phyloP scores from a whole-genome alignment of 1,140 invertebrate genomes.

The Anthonomus grandis region DNA sequence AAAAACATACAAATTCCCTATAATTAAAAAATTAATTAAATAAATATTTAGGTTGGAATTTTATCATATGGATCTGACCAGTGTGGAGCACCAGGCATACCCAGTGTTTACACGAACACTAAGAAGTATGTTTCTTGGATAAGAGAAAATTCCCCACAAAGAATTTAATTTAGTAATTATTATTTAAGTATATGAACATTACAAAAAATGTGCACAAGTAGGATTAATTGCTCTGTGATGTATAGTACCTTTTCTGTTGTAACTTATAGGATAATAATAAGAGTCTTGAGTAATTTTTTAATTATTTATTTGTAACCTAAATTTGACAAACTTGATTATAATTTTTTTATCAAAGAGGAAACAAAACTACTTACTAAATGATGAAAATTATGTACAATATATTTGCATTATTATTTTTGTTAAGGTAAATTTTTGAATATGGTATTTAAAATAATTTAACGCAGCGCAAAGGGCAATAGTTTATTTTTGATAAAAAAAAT shows the following conservation, averaged over 20 bases:
- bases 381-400: slow-evolving; percentile 3
- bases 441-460: too few species aligned
- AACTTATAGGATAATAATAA: too few species aligned
- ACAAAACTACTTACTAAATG: slow-evolving; percentile 1
- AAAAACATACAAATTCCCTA: background rate
- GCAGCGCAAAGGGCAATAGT: too few species aligned
- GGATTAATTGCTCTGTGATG: too few species aligned
- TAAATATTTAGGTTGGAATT: slow-evolving; percentile 60
- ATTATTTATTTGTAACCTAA: background rate
- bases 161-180: too few species aligned
- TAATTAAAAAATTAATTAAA: too few species aligned
- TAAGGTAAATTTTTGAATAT: too few species aligned
- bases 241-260: too few species aligned
- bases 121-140: slow-evolving; percentile 67
- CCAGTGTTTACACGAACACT: slow-evolving; percentile 68
- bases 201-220: too few species aligned
- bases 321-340: background rate
- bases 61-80: slow-evolving; percentile 69
- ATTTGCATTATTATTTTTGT: too few species aligned
- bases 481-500: too few species aligned
- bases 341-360: background rate
- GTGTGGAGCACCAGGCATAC: slow-evolving; percentile 63
- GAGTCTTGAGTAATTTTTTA: background rate
- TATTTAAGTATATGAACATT: too few species aligned
- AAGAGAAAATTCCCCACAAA: slow-evolving; percentile 60